Evolutionary conservation across 2,888 invertebrate genomes (phyloP).

Genomic region (Drosophila colorata): DNA sequence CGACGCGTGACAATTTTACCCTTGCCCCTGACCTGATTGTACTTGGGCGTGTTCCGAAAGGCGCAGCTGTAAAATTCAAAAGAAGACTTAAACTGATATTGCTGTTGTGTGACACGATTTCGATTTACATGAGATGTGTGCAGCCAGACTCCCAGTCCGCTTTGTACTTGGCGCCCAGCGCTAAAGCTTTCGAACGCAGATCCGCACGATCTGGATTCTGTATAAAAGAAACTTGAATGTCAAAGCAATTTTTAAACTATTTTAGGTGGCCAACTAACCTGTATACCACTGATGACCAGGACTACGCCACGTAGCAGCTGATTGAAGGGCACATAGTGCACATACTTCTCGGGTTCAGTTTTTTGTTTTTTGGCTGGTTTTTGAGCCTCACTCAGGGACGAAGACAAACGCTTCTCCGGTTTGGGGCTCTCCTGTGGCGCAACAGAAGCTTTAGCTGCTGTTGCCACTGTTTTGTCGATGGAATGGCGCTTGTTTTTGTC

Average conservation of each 20-base stretch:
- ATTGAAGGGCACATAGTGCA: slow-evolving; percentile 86
- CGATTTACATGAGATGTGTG: slow-evolving; percentile 93
- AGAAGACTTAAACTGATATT: neutral
- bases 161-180: slow-evolving; percentile 92
- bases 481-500: slow-evolving; percentile 39
- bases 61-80: slow-evolving; percentile 89
- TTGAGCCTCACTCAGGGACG: neutral
- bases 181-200: slow-evolving; percentile 89
- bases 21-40: slow-evolving; percentile 89
- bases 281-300: slow-evolving; percentile 94
- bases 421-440: slow-evolving; percentile 29
- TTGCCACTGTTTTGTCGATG: slow-evolving; percentile 26
- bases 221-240: slow-evolving; percentile 33
- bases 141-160: slow-evolving; percentile 91
- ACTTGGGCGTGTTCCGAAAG: slow-evolving; percentile 95
- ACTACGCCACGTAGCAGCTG: slow-evolving; percentile 89
- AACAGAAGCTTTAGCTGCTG: neutral
- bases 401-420: neutral
- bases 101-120: neutral
- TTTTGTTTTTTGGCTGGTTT: slow-evolving; percentile 73
- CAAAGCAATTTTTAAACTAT: neutral
- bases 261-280: slow-evolving; percentile 53
- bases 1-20: slow-evolving; percentile 88
- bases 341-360: slow-evolving; percentile 23
- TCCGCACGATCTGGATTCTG: slow-evolving; percentile 91